Base-by-base conservation (phyloP, 2,888 invertebrate species). In the Onchidella celtica region DNA sequence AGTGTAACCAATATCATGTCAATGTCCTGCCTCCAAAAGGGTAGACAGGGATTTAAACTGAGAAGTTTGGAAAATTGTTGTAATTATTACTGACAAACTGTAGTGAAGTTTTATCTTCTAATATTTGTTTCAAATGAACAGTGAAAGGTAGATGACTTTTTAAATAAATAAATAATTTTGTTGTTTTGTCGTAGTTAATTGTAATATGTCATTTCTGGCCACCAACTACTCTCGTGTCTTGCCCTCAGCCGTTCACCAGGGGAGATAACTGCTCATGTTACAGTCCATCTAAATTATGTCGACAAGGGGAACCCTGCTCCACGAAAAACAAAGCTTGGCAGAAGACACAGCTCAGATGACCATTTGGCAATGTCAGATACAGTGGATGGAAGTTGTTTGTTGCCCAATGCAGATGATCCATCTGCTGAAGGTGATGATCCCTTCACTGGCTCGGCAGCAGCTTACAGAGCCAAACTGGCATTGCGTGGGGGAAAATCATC, bases 401-500 rank as follows among this genome's bases (percentile, higher is more conserved):
- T 27, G n/a, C 47, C 72, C 14, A n/a, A 11, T 14, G 21, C 4
- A 6, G 55, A 32, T 47, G 47, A 47, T 29, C 32, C 3, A 14
- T 55, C 1, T 0, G 79, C 83, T 2, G 76, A 70, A 1, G 69
- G 72, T 29, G 83, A 81, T 1, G 81, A 68, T 61, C 29, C 59
- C 17, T 70, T 70, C n/a, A 47, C 65, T 63, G 34, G 69, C 11
- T 70, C 75, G 17, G 81, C 68, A 61, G 65, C 70, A 9, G 27
- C 70, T 1, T 38, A 61, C 24, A 47, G 63, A 17, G 69, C 74
- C n/a, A 75, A 76, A 17, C 40, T 81, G 38, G 57, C 75, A 4
- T 57, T 61, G 11, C 38, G 65, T 11, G 79, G 79, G 1, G 79
- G 79, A 21, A 79, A 79, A 59, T 79, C 78, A 11, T 72, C 82